Conservation (phyloP, 1,140 invertebrate species). For the Phymastichus coffea region DNA sequence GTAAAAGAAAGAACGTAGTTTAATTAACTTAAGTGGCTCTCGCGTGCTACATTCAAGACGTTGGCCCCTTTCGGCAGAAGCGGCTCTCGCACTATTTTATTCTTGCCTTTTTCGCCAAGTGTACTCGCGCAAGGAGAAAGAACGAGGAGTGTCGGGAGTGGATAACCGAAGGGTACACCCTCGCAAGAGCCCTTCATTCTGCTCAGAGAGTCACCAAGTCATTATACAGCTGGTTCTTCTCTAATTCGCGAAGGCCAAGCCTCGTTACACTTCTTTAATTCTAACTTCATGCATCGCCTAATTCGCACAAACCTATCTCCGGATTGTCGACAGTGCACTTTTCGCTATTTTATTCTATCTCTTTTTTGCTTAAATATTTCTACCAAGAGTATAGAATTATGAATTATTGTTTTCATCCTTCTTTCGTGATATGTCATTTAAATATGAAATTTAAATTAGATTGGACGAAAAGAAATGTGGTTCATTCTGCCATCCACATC, state of each 20-base stretch:
- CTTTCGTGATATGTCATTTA: too few relatives aligned
- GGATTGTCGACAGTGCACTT: too few relatives aligned
- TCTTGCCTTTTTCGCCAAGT: background rate
- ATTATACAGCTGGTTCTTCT: background rate
- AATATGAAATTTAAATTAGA: too few relatives aligned
- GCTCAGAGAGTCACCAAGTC: background rate
- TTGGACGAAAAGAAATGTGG: too few relatives aligned
- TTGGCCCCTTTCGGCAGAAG: background rate
- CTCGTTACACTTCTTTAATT: slow-evolving; percentile 12
- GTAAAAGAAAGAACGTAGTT: slow-evolving; percentile 5
- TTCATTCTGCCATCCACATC: too few relatives aligned
- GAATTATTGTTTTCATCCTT: too few relatives aligned
- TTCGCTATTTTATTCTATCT: too few relatives aligned
- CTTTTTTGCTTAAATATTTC: too few relatives aligned
- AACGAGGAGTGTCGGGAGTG: background rate
- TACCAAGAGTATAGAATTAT: too few relatives aligned
- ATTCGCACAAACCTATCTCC: too few relatives aligned
- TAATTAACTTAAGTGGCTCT: slow-evolving; percentile 14
- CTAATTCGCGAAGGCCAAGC: slow-evolving; percentile 12
- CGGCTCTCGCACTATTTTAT: background rate
- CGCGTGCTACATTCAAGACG: background rate
- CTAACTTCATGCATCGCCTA: background rate
- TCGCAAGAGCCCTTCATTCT: slow-evolving; percentile 6
- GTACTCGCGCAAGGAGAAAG: background rate
- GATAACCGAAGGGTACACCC: slow-evolving; percentile 11